These are phyloP conservation scores for Merluccius polli DNA, from an alignment of 2,797 vertebrate genomes.

Conservation along the genomic window DNA sequence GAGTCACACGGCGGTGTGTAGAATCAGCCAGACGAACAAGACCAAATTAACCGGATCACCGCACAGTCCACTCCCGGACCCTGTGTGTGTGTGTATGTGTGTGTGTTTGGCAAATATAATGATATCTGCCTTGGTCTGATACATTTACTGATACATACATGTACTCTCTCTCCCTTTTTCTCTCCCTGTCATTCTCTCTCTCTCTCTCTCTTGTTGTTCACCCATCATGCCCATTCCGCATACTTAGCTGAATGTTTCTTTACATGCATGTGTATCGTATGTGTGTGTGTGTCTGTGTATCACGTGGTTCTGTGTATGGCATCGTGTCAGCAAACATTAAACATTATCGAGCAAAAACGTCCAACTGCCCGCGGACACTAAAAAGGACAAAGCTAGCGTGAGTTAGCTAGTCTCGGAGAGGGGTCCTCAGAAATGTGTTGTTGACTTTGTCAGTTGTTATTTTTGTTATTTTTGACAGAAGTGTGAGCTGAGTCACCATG, in stretches of 20 bases:
- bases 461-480: neutral
- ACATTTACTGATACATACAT: too few relatives aligned
- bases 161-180: too few relatives aligned
- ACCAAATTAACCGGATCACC: slow-evolving; percentile 51
- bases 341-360: neutral
- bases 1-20: neutral
- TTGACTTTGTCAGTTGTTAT: too few relatives aligned
- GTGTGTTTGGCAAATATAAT: slow-evolving; percentile 16
- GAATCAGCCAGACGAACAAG: slow-evolving; percentile 41
- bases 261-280: slow-evolving; percentile 1
- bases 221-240: slow-evolving; percentile 28
- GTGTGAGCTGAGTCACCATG: slow-evolving; percentile 6
- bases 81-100: slow-evolving; percentile 18
- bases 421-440: too few relatives aligned
- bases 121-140: too few relatives aligned
- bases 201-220: slow-evolving; percentile 5
- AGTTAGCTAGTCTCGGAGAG: too few relatives aligned
- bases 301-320: neutral
- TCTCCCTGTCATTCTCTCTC: neutral
- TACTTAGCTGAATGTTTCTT: slow-evolving; percentile 46
- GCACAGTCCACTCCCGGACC: slow-evolving; percentile 5
- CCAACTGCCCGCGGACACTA: too few relatives aligned
- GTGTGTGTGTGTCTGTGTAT: slow-evolving; percentile 12
- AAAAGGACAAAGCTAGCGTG: too few relatives aligned
- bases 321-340: neutral